A percentile compares a stretch with the other conserved stretches of the same genome.
phyloP scores from a whole-genome alignment of 1,140 invertebrate genomes.

The Zaprionus taronus region DNA sequence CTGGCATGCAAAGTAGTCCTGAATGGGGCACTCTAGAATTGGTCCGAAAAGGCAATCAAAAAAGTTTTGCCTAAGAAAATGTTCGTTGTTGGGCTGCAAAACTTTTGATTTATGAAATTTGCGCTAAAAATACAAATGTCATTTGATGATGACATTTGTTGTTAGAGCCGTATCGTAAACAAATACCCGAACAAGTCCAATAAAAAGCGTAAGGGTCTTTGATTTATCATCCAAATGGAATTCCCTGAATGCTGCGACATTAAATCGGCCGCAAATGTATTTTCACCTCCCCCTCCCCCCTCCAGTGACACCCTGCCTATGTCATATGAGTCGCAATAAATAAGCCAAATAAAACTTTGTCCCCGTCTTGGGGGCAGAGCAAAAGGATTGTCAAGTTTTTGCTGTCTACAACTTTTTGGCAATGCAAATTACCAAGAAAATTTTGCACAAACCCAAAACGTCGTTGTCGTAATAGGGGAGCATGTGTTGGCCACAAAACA shows the following conservation, averaged over 20 bases:
- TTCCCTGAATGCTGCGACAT: conserved; percentile 61
- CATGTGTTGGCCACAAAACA: conserved; percentile 44
- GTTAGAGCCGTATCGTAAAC: conserved; percentile 42
- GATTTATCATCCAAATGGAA: conserved; percentile 42
- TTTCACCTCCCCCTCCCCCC: conserved; percentile 26
- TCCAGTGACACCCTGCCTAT: conserved; percentile 16
- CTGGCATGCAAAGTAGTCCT: conserved; percentile 26
- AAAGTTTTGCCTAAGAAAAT: conserved; percentile 56
- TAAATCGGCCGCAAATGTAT: conserved; percentile 60
- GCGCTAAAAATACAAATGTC: conserved; percentile 78
- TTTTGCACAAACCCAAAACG: conserved; percentile 8
- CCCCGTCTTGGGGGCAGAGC: conserved; percentile 17
- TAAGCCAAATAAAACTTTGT: conserved; percentile 63
- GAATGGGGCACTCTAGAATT: conserved; percentile 3
- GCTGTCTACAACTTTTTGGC: conserved; percentile 47
- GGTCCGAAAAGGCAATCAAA: conserved; percentile 72
- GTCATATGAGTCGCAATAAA: conserved; percentile 71
- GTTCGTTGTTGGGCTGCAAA: conserved; percentile 40
- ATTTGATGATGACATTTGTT: conserved; percentile 77
- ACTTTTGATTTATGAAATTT: conserved; percentile 82
- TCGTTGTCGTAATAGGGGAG: conserved; percentile 2
- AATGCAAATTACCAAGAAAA: conserved; percentile 50
- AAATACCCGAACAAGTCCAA: conserved; percentile 79
- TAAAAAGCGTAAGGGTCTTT: conserved; percentile 65
- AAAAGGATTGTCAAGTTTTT: conserved; percentile 41